A percentile compares a stretch with the other conserved stretches of the same genome.
Conservation (phyloP, 92 coral and sea anemone species). For the Heteractis magnifica region DNA sequence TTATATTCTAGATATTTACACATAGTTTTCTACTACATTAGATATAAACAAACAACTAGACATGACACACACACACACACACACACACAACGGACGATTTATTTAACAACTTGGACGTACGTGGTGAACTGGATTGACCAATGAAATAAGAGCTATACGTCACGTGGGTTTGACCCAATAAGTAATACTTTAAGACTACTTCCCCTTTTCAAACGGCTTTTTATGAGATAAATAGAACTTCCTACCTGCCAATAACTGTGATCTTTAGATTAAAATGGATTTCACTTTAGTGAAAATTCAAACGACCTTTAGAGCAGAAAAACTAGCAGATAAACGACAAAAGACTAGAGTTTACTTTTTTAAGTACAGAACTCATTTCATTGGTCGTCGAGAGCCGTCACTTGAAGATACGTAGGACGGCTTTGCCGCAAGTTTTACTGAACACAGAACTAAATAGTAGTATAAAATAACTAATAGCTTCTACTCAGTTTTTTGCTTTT, state of each 20-base stretch:
- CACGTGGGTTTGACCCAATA: constrained; percentile 53
- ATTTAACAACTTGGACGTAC: constrained; percentile 7
- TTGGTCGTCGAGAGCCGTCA: constrained; percentile 24
- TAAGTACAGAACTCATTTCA: constrained; percentile 11
- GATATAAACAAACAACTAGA: neutral
- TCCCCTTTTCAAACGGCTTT: neutral
- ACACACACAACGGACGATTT: constrained; percentile 5
- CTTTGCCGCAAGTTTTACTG: constrained; percentile 23
- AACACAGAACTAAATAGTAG: neutral
- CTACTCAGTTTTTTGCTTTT: neutral
- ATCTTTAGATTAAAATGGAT: neutral
- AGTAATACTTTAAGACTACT: constrained; percentile 7
- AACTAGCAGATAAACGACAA: too few species aligned
- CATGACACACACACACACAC: neutral
- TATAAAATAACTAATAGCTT: constrained; percentile 11
- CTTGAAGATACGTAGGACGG: constrained; percentile 24
- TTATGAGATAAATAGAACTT: neutral
- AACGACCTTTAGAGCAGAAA: neutral
- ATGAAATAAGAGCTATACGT: constrained; percentile 29
- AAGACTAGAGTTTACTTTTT: too few species aligned
- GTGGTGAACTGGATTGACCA: constrained; percentile 49
- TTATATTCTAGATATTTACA: constrained; percentile 10
- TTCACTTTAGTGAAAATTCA: neutral
- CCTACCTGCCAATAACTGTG: neutral
- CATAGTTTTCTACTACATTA: neutral